Evolutionary conservation across 2,113 vertebrate species (phyloP).

Genomic region (Antennarius striatus): DNA sequence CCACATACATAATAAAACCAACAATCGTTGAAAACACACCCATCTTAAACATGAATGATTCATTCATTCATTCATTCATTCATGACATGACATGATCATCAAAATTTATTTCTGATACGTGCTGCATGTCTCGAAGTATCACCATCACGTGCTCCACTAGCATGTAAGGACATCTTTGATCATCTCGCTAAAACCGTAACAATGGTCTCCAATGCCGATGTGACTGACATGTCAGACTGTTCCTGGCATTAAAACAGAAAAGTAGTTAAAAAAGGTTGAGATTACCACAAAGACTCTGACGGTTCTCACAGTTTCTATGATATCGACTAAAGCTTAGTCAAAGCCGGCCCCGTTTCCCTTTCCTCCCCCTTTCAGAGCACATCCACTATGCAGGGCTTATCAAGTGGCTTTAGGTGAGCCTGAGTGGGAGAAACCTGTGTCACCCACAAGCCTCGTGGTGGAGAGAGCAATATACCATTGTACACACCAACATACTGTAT

Average conservation of each 20-base stretch:
- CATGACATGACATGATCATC: not conserved
- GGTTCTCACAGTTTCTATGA: constrained; percentile 78
- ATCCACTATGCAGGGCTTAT: constrained; percentile 74
- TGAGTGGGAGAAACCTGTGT: constrained; percentile 65
- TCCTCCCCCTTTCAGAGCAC: constrained; percentile 66
- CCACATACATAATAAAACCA: too few species aligned
- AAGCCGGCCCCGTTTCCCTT: constrained; percentile 73
- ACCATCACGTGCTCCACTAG: constrained; percentile 33
- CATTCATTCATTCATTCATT: too few species aligned
- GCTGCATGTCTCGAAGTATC: constrained; percentile 24
- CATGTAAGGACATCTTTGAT: constrained; percentile 53
- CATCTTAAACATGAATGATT: too few species aligned
- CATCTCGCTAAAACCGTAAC: constrained; percentile 37
- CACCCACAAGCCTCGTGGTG: constrained; percentile 63
- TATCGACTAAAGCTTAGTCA: constrained; percentile 80
- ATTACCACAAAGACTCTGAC: constrained; percentile 75
- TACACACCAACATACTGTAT: constrained; percentile 17
- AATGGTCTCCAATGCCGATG: constrained; percentile 36
- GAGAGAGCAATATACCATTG: constrained; percentile 37
- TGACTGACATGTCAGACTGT: constrained; percentile 71
- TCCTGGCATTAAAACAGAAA: constrained; percentile 71
- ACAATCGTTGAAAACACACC: too few species aligned
- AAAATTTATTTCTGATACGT: constrained; percentile 5
- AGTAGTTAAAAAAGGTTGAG: constrained; percentile 74
- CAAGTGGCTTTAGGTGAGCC: constrained; percentile 70